phyloP scores from a whole-genome alignment of 2,113 vertebrate genomes.

The Grantiella picta region DNA sequence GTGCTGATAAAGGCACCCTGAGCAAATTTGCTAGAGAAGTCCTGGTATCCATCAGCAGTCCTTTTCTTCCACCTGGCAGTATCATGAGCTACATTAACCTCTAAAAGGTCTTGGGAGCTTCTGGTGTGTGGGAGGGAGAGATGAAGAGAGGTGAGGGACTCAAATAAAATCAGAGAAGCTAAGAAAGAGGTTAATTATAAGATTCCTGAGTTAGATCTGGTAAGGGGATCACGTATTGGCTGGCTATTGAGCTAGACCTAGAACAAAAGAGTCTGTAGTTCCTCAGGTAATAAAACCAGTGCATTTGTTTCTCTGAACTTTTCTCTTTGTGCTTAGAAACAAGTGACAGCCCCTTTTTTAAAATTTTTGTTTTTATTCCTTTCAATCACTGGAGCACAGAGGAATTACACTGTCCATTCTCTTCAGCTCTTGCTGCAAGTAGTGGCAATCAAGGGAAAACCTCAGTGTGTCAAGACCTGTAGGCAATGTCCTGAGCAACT shows the following conservation, averaged over 20 bases:
- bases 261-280: neutral
- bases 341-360: neutral
- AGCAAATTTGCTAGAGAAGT: neutral
- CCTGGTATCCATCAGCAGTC: neutral
- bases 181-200: neutral
- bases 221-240: accelerated
- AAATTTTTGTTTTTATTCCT: neutral
- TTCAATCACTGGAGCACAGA: neutral
- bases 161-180: neutral
- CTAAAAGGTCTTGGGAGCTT: neutral
- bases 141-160: neutral
- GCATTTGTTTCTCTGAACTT: neutral
- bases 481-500: neutral
- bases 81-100: neutral
- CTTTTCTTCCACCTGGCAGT: neutral
- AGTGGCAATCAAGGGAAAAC: neutral
- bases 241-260: neutral
- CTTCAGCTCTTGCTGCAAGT: neutral
- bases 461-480: neutral
- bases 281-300: neutral
- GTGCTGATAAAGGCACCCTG: neutral
- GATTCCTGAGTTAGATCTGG: neutral
- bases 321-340: neutral
- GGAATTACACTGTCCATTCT: neutral
- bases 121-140: neutral